Percentiles rank a stretch among this genome's conserved stretches.
These are phyloP conservation scores for Scaeva pyrastri DNA, from an alignment of 2,888 invertebrate species.

Conservation along the genomic window DNA sequence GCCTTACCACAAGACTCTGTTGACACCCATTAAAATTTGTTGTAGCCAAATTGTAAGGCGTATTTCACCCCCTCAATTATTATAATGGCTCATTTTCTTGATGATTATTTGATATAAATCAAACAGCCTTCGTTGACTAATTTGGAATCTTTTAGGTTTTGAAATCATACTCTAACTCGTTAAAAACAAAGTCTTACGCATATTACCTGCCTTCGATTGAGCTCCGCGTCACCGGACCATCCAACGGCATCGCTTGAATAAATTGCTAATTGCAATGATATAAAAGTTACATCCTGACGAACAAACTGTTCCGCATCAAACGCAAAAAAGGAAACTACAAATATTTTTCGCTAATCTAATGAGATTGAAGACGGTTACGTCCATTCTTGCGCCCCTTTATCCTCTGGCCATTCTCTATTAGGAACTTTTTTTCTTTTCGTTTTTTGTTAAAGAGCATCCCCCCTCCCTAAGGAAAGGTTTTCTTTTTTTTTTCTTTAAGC, in stretches of 20 bases:
- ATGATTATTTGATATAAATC: slow-evolving; percentile 37
- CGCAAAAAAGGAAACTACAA: slow-evolving; percentile 21
- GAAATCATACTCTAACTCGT: neutral
- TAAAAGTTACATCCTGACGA: slow-evolving; percentile 41
- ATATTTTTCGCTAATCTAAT: slow-evolving; percentile 70
- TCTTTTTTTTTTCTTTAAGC: slow-evolving; percentile 1
- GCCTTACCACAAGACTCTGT: slow-evolving; percentile 6
- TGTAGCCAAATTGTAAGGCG: slow-evolving; percentile 7
- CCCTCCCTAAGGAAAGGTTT: neutral
- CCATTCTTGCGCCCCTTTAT: neutral
- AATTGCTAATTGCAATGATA: slow-evolving; percentile 68
- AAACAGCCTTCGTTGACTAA: neutral
- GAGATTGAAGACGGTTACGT: slow-evolving; percentile 57
- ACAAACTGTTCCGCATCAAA: slow-evolving; percentile 17
- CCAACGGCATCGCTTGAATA: slow-evolving; percentile 14
- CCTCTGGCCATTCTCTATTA: slow-evolving; percentile 21
- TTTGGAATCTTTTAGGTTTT: neutral
- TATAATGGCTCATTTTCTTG: slow-evolving; percentile 32
- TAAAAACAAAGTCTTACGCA: slow-evolving; percentile 1
- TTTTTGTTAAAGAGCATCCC: neutral
- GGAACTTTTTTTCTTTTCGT: slow-evolving; percentile 17
- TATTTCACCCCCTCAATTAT: slow-evolving; percentile 16
- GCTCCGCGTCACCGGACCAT: no score
- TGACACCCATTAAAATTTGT: slow-evolving; percentile 4
- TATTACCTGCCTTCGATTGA: slow-evolving; percentile 2